Base-by-base conservation (phyloP, 2,113 vertebrate genomes). In the Merops nubicus region DNA sequence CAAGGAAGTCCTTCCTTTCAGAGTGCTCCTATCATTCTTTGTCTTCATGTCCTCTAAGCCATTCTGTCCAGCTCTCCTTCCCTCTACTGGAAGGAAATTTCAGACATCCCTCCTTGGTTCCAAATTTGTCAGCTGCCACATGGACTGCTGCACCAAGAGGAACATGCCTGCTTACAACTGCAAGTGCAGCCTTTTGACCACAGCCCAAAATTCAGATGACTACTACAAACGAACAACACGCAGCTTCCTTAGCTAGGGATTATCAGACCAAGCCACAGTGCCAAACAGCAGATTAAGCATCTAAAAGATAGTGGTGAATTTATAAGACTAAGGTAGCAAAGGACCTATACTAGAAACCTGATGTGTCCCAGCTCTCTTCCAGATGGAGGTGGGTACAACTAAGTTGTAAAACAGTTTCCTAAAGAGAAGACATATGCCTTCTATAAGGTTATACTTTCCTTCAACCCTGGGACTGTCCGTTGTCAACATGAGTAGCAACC, bases 151-250 rank as follows among this genome's bases (percentile, higher is more conserved):
- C 43, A 56, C 22, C 40, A n/a, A n/a, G 57, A 38, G 45, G 22
- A 84, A 47, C 31, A 26, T 8, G 43, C 11, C 34, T 42, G 36
- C 54, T 56, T 6, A 8, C 34, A 33, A 36, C 2, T 4, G 38
- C 0, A 0, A 28, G 3, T 31, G 34, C 45, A 70, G 51, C 51
- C 63, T 50, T 76, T 75, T 33, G 0, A 0, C 31, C n/a, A 16
- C 2, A 12, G 57, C 40, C 47, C 51, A 63, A 51, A 26, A 11
- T 13, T 9, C 21, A 67, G 36, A 6, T 10, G 38, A 40, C 34
- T 65, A 2, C 72, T 50, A 36, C 7, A 5, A 51, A 28, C 36
- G 51, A 57, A 15, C 43, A 17, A 23, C 1, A 2, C 3, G 8
- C 65, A 56, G 40, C 17, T 85, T 33, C 50, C 29, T 31, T 29